A percentile compares a stretch with the other conserved stretches of the same genome.
These are phyloP conservation scores for Chamaedrilus cognettii DNA, from an alignment of 2,888 invertebrate species.

Conservation along the genomic window DNA sequence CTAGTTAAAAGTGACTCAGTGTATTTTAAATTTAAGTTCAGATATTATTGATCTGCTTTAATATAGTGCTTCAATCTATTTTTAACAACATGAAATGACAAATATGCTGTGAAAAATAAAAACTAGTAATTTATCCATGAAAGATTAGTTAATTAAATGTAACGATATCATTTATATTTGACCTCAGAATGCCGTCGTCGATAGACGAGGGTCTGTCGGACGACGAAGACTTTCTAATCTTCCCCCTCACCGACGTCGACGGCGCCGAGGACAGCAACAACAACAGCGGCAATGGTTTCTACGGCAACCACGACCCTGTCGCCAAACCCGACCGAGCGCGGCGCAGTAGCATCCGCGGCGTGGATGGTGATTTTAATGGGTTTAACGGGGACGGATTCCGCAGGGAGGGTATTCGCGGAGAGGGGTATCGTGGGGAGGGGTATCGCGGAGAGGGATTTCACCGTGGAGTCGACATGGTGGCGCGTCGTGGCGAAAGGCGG, in stretches of 20 bases:
- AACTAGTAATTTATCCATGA: too few relatives aligned
- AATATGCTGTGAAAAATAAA: not conserved
- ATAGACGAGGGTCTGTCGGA: conserved; percentile 14
- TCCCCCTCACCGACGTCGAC: conserved; percentile 34
- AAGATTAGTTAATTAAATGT: too few relatives aligned
- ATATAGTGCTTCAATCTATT: too few relatives aligned
- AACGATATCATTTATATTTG: not conserved
- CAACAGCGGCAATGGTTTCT: conserved; percentile 6
- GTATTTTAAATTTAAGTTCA: too few relatives aligned
- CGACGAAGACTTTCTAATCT: conserved; percentile 35
- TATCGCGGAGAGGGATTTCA: not conserved
- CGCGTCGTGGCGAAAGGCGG: not conserved
- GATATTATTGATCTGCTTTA: too few relatives aligned
- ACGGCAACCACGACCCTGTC: too few relatives aligned
- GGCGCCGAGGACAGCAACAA: conserved; percentile 24
- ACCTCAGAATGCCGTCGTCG: conserved; percentile 16
- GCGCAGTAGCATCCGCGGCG: not conserved
- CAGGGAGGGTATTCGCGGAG: not conserved
- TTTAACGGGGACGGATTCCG: not conserved
- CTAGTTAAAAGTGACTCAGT: too few relatives aligned
- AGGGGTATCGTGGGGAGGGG: not conserved
- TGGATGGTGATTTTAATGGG: not conserved
- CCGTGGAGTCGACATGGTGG: not conserved
- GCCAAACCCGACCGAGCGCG: too few relatives aligned
- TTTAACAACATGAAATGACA: not conserved